phyloP scores from a whole-genome alignment of 1,140 invertebrate genomes.

The Ectropis grisescens region DNA sequence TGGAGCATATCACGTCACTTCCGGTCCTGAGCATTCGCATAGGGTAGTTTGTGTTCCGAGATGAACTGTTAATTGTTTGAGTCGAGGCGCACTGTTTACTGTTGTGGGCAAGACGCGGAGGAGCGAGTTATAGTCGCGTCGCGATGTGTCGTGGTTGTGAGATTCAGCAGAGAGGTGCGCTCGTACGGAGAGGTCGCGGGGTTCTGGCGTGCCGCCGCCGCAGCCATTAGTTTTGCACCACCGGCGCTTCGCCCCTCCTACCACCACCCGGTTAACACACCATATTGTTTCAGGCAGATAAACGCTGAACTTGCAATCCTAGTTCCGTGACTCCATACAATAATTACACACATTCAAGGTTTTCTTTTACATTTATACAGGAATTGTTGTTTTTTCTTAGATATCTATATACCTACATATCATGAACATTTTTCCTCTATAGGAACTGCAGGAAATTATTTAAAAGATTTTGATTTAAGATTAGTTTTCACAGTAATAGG shows the following conservation, averaged over 20 bases:
- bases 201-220: not conserved
- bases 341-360: too few relatives aligned
- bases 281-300: not conserved
- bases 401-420: too few relatives aligned
- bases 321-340: too few relatives aligned
- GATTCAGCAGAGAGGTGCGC: not conserved
- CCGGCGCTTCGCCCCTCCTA: not conserved
- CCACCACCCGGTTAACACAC: not conserved
- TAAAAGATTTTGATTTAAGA: too few relatives aligned
- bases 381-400: too few relatives aligned
- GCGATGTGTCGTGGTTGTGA: too few relatives aligned
- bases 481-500: too few relatives aligned
- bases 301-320: too few relatives aligned
- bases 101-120: not conserved
- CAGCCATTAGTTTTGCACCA: not conserved
- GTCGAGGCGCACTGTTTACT: not conserved
- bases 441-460: too few relatives aligned
- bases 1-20: slow-evolving; percentile 45
- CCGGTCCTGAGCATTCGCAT: slow-evolving; percentile 30
- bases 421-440: too few relatives aligned
- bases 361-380: too few relatives aligned
- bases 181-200: not conserved
- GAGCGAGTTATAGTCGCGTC: too few relatives aligned
- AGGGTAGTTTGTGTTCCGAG: slow-evolving; percentile 15
- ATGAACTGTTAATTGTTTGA: not conserved